These are phyloP conservation scores for Neopelma chrysocephalum DNA, from an alignment of 2,797 vertebrate genomes.

Conservation along the genomic window DNA sequence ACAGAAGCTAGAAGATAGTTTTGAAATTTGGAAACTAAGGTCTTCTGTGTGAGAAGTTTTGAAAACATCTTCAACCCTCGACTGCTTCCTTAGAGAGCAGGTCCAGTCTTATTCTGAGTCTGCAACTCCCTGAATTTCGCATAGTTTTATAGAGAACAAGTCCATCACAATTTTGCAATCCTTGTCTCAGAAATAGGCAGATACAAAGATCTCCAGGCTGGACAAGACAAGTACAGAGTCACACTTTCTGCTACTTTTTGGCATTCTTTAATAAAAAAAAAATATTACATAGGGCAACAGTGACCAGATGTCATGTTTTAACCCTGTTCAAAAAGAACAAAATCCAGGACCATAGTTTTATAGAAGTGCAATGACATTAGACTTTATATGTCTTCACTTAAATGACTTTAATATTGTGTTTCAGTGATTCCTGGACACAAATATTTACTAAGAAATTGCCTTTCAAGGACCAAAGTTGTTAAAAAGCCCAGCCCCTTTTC, in stretches of 20 bases:
- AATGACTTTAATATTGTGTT: neutral
- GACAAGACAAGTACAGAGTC: neutral
- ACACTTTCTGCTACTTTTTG: neutral
- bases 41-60: neutral
- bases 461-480: neutral
- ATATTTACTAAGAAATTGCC: neutral
- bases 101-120: neutral
- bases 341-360: neutral
- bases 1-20: neutral
- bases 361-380: neutral
- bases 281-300: rapidly evolving
- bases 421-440: neutral
- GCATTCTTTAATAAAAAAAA: neutral
- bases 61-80: neutral
- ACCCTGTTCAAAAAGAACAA: neutral
- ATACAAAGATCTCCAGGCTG: neutral
- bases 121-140: neutral
- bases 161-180: neutral
- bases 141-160: neutral
- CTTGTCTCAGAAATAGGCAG: neutral
- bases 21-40: neutral
- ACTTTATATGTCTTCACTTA: neutral
- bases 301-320: neutral
- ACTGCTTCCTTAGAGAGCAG: neutral
- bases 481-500: neutral